These are phyloP conservation scores for Hypomecis punctinalis DNA, from an alignment of 2,888 invertebrate species.

Conservation along the genomic window DNA sequence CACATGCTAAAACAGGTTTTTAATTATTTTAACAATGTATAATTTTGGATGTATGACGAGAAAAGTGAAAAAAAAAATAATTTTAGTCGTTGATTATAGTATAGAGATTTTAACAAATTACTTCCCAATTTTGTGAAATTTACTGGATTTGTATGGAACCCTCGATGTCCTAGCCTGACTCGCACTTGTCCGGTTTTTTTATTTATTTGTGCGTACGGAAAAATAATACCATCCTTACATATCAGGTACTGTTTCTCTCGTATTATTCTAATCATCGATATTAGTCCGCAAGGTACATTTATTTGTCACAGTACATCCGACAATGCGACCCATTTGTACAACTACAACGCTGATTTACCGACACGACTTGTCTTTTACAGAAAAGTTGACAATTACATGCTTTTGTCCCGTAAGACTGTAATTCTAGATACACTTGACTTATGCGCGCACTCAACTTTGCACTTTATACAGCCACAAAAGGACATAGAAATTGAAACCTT, in stretches of 20 bases:
- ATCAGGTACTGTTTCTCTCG: neutral
- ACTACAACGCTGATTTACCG: slow-evolving; percentile 68
- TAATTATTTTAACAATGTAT: too few species aligned
- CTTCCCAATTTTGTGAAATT: too few species aligned
- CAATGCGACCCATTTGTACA: slow-evolving; percentile 61
- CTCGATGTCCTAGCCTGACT: too few species aligned
- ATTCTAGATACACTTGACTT: slow-evolving; percentile 66
- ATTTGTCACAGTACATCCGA: slow-evolving; percentile 35
- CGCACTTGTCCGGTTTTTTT: too few species aligned
- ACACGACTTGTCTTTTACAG: slow-evolving; percentile 53
- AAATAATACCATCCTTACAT: neutral
- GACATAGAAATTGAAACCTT: slow-evolving; percentile 38
- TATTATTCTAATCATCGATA: neutral
- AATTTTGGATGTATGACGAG: too few species aligned
- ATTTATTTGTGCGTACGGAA: neutral
- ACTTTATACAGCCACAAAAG: slow-evolving; percentile 39
- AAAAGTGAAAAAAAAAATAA: too few species aligned
- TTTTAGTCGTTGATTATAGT: too few species aligned
- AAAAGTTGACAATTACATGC: slow-evolving; percentile 78
- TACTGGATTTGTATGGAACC: too few species aligned
- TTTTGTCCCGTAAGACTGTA: slow-evolving; percentile 69
- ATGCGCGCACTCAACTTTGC: slow-evolving; percentile 60
- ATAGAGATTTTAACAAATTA: too few species aligned
- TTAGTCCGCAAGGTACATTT: slow-evolving; percentile 15
- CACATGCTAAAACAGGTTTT: too few species aligned